Evolutionary conservation across 2,113 vertebrate species (phyloP), one percentile per base, ranked within the genome.

Genomic region (Heterocephalus glaber): DNA sequence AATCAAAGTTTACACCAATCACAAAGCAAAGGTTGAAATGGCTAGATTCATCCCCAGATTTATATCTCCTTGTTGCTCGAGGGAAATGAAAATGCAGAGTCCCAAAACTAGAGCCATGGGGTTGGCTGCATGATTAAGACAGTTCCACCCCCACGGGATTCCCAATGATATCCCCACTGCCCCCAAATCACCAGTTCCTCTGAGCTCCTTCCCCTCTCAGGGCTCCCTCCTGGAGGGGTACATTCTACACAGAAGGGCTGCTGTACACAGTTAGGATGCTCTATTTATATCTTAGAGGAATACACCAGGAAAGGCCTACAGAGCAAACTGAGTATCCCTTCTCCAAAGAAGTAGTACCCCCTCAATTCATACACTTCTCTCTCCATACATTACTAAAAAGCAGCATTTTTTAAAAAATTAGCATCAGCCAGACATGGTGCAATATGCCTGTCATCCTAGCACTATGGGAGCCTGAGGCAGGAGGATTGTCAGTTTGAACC

Each of bases 331-430:
- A 38, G 7, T 9, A 38, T 4, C 95, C 82, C 33, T 86, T 49
- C 70, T 28, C 22, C 19, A 84, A 66, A 97, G 97, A 86, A 91
- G 68, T 5, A 52, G 2, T 8, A 8, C 0, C 44, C 83, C 77
- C 9, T 96, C 76, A 94, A 85, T 30, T 52, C 77, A 76, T 30
- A 66, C 74, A 96, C n/a, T 90, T 96, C 79, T 76, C 52, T 49
- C 0, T 0, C 72, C 68, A 83, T 65, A 72, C 3, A 94, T 81
- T 52, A 47, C 19, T 49, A 41, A 89, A 96, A 96, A 79, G n/a
- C 12, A 86, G 72, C 24, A 44, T 63, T 70, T n/a, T 41, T 49
- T n/a, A n/a, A 33, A 76, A 77, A 49, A 77, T 28, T 30, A 77
- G 26, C 47, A 77, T 77, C 47, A 52, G 44, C 26, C 47, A 33